Evolutionary conservation across 2,888 invertebrate species (phyloP), one percentile per base, ranked within the genome.

Genomic region (Pandemis corylana): DNA sequence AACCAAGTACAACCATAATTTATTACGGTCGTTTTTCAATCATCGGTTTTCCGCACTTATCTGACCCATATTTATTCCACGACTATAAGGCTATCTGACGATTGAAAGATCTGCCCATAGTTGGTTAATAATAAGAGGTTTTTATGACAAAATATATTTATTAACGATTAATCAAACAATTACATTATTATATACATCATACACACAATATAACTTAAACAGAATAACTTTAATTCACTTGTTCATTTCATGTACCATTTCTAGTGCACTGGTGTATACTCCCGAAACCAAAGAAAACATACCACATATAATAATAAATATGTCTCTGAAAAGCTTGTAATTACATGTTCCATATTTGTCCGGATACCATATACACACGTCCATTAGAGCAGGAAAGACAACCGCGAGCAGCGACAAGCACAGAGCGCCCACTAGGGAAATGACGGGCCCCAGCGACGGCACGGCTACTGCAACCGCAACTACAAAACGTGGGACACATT

Each of bases 341-440:
- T 56, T 46, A n/a, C 77, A 77, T 0, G 46, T 0, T n/a, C 91
- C 90, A 76, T 88, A 89, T 0, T 77, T 44, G 13, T 81, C 62
- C 0, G 87, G 87, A 78, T 90, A 90, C 83, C 83, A 85, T 15
- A 89, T 41, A 97, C 89, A 87, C 7, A 82, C 28, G 76, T 91
- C 90, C 81, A 91, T 84, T 1, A 92, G 7, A 0, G 97, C 98
- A 1, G 98, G 98, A 83, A 98, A 97, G 3, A 97, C 96, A 61
- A 99, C 92, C 0, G 98, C 98, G 78, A 98, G 93, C 0, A 97
- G 96, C 0, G 98, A 97, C 46, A 98, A 94, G 77, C 98, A 97
- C 4, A 98, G 94, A 0, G 98, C 98, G n/a, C 98, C 98, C 78
- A 97, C 96, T n/a, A 97, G 89, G 0, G 97, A 96, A 76, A 96